Percentiles rank a stretch among this genome's conserved stretches.
phyloP scores from a whole-genome alignment of 2,888 invertebrate genomes.

The Acanthococcus lagerstroemiae region DNA sequence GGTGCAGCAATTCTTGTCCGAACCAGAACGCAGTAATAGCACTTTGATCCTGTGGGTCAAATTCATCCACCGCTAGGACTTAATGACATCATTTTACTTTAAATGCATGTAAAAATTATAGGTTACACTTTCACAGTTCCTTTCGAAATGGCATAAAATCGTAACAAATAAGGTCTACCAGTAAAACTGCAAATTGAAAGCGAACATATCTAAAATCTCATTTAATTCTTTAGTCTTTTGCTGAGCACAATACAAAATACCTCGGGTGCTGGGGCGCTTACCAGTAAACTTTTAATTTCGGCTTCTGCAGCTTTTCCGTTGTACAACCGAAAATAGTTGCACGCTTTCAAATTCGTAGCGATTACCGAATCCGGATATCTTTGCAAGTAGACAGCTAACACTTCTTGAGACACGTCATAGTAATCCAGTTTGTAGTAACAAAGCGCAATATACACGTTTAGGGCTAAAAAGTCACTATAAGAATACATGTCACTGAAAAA shows the following conservation, averaged over 20 bases:
- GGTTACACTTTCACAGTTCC: not conserved
- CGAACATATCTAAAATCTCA: too few relatives aligned
- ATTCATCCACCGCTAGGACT: too few relatives aligned
- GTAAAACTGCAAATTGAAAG: too few relatives aligned
- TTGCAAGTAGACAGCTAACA: constrained; percentile 84
- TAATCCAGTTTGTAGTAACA: constrained; percentile 98
- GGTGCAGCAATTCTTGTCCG: constrained; percentile 75
- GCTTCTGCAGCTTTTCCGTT: constrained; percentile 91
- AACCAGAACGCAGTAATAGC: constrained; percentile 47
- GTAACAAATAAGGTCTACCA: too few relatives aligned
- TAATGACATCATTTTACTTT: not conserved
- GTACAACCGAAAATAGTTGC: constrained; percentile 74
- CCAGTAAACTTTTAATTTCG: constrained; percentile 67
- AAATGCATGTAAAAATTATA: not conserved
- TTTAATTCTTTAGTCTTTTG: too few relatives aligned
- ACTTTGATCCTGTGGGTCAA: constrained; percentile 50
- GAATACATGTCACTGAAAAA: constrained; percentile 10
- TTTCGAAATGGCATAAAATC: not conserved
- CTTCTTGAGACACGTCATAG: constrained; percentile 95
- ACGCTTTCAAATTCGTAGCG: constrained; percentile 85
- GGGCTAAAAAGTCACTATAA: constrained; percentile 74
- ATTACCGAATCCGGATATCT: constrained; percentile 88
- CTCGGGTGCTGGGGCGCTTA: constrained; percentile 32
- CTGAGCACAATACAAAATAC: not conserved
- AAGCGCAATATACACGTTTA: constrained; percentile 93